Percentiles rank a stretch among this genome's conserved stretches.
phyloP scores from a whole-genome alignment of 1,140 invertebrate species.

The honey bee (Apis mellifera) region Amel_HAv3.1 CM009944.2:10280001-10280500 shows the following conservation, averaged over 20 bases:
- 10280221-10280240: neutral
- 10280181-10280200: neutral
- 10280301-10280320: conserved; percentile 29
- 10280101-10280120: neutral
- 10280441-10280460: too few relatives aligned
- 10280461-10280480: neutral
- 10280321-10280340: conserved; percentile 72
- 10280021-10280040: conserved; percentile 55
- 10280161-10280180: neutral
- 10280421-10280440: too few relatives aligned
- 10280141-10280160: neutral
- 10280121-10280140: conserved; percentile 45
- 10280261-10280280: too few relatives aligned
- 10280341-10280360: conserved; percentile 52
- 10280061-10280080: conserved; percentile 37
- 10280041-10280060: conserved; percentile 55
- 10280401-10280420: too few relatives aligned
- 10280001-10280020: conserved; percentile 35
- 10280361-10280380: too few relatives aligned
- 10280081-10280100: conserved; percentile 48
- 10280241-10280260: too few relatives aligned
- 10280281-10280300: conserved; percentile 27
- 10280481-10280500: neutral
- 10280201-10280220: neutral
- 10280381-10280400: too few relatives aligned